A percentile compares a stretch with the other conserved stretches of the same genome.
phyloP scores from a whole-genome alignment of 2,113 vertebrate species.

The Thamnophis sirtalis region DNA sequence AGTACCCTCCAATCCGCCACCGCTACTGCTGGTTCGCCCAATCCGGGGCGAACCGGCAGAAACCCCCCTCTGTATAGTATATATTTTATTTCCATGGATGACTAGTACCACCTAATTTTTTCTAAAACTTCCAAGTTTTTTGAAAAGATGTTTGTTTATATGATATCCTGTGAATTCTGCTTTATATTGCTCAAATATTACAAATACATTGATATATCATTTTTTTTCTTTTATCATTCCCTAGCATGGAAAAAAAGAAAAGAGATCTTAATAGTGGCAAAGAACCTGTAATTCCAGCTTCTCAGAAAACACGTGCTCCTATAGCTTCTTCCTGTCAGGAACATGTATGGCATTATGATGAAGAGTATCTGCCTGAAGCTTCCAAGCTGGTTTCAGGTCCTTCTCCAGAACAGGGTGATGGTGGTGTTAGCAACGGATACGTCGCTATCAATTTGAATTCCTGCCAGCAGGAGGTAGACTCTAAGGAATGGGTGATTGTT shows the following conservation, averaged over 20 bases:
- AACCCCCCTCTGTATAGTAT: neutral
- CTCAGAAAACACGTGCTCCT: constrained; percentile 67
- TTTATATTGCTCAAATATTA: constrained; percentile 1
- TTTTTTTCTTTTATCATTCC: constrained; percentile 49
- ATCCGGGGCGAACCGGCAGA: too few species aligned
- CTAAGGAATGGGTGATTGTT: constrained; percentile 95
- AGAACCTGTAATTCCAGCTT: constrained; percentile 63
- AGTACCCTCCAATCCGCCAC: neutral
- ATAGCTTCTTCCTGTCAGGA: constrained; percentile 64
- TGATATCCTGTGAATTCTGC: neutral
- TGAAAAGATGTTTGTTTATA: neutral
- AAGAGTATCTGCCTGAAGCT: constrained; percentile 83
- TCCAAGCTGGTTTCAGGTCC: constrained; percentile 81
- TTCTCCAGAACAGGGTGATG: constrained; percentile 84
- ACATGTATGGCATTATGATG: constrained; percentile 90
- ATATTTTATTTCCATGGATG: neutral
- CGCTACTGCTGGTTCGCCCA: too few species aligned
- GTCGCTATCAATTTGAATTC: constrained; percentile 93
- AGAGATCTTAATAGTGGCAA: constrained; percentile 62
- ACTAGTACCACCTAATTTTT: neutral
- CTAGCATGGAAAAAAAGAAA: constrained; percentile 80
- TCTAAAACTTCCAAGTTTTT: neutral
- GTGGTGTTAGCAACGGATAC: constrained; percentile 85
- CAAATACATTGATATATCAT: constrained; percentile 24
- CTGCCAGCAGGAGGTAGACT: constrained; percentile 88